Evolutionary conservation across 2,888 invertebrate genomes (phyloP), one percentile per base, ranked within the genome.

Genomic region (Uloborus plumipes): DNA sequence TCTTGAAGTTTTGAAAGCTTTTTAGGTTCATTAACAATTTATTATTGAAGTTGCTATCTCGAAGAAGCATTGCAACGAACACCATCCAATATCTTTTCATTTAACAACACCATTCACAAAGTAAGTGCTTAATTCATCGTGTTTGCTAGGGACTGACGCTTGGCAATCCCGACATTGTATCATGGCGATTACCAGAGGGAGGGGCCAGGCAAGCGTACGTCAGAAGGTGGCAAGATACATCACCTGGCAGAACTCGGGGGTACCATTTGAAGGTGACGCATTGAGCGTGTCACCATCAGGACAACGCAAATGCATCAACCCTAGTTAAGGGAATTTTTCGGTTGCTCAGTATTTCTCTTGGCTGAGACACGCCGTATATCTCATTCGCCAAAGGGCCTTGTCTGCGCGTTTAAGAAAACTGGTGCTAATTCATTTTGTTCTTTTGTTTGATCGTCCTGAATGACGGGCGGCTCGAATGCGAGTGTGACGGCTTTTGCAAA

Each of bases 261-360:
- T 49, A 64, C 31, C 50, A 55, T 51, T 62, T 80, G 79, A 80
- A 73, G 79, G 73, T 80, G 79, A 80, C 79, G 79, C 73, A 80
- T 80, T 62, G 61, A 73, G 15, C 67, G 39, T 80, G 79, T 80
- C 79, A 80, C 61, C 26, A 69, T 4, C 15, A n/a, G 39, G 79
- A 80, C 79, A 62, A 55, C 67, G 13, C 20, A 62, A 69, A 80
- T 80, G 62, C 79, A 80, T 80, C 79, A 80, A 73, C 67, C 55
- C 67, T 80, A 62, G 79, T 80, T 80, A 73, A 55, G 62, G 53
- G 53, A 62, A 51, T 67, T 67, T 75, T 59, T 58, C 2, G 61
- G 67, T 50, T 20, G 55, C 64, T 65, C 47, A 49, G 47, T 59
- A 55, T 50, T 51, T 65, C 53, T 49, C 26, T 65, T 22, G 39